These are phyloP conservation scores for Eulacestoma nigropectus DNA, from an alignment of 2,113 vertebrate genomes.

Conservation along the genomic window DNA sequence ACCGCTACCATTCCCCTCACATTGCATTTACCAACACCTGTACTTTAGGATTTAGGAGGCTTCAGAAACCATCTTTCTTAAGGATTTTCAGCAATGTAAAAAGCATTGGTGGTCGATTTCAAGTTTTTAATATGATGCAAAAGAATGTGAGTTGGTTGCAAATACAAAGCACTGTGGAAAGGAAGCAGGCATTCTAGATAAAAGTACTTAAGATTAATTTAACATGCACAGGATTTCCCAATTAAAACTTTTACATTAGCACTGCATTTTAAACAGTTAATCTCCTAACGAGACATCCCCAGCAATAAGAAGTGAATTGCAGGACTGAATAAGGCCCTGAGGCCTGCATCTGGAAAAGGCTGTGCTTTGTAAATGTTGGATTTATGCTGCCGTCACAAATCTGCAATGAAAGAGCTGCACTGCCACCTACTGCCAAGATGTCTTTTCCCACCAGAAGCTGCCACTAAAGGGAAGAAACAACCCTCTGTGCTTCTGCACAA, in stretches of 20 bases:
- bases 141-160: constrained; percentile 14
- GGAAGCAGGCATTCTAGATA: constrained; percentile 57
- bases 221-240: constrained; percentile 69
- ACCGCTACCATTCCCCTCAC: not conserved
- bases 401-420: constrained; percentile 53
- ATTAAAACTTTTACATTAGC: constrained; percentile 72
- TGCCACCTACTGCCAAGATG: constrained; percentile 73
- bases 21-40: not conserved
- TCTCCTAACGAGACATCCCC: constrained; percentile 68
- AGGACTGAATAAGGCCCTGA: constrained; percentile 52
- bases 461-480: not conserved
- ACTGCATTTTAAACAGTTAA: constrained; percentile 70
- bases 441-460: not conserved
- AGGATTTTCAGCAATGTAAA: not conserved
- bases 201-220: constrained; percentile 73
- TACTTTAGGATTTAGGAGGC: not conserved
- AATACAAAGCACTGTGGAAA: constrained; percentile 6
- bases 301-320: constrained; percentile 66
- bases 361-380: constrained; percentile 2
- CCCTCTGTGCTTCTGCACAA: not conserved
- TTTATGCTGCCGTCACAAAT: not conserved
- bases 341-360: constrained; percentile 61
- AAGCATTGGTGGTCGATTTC: not conserved
- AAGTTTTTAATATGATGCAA: constrained; percentile 11
- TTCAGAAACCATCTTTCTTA: not conserved